phyloP scores from a whole-genome alignment of 2,113 vertebrate genomes.

The Orthonyx spaldingii region DNA sequence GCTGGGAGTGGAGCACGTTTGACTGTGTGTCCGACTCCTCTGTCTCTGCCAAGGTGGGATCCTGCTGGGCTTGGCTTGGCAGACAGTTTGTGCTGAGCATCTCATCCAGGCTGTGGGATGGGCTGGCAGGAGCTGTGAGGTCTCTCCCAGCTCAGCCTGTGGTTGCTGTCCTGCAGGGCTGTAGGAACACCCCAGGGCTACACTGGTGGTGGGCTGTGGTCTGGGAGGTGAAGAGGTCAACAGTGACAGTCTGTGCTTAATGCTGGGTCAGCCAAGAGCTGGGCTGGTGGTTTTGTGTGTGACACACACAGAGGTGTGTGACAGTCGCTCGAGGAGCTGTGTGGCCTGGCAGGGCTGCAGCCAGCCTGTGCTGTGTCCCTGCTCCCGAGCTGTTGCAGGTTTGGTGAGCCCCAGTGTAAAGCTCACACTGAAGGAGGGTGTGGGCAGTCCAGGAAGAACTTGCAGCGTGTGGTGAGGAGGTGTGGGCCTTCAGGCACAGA shows the following conservation, averaged over 20 bases:
- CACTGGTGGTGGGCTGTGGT: background rate
- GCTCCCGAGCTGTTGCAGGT: background rate
- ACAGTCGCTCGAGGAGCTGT: fast-evolving
- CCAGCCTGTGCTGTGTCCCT: background rate
- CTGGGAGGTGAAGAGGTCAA: background rate
- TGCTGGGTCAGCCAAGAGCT: background rate
- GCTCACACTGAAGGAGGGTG: background rate
- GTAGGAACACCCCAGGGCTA: background rate
- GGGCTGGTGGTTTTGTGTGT: background rate
- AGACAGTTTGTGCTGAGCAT: background rate
- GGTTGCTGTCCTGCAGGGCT: background rate
- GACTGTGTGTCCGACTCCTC: background rate
- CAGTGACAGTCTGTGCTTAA: background rate
- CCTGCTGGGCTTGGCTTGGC: background rate
- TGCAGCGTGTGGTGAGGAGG: background rate
- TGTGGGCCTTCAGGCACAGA: background rate
- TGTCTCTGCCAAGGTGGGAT: background rate
- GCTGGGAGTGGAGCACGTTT: background rate
- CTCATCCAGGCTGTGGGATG: background rate
- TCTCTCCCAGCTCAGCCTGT: background rate
- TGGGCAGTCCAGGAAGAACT: background rate
- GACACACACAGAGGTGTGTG: background rate
- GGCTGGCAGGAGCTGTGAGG: background rate
- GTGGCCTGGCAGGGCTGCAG: background rate
- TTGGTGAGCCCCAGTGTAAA: background rate